phyloP scores from a whole-genome alignment of 2,888 invertebrate genomes.

The Neoaliturus tenellus region DNA sequence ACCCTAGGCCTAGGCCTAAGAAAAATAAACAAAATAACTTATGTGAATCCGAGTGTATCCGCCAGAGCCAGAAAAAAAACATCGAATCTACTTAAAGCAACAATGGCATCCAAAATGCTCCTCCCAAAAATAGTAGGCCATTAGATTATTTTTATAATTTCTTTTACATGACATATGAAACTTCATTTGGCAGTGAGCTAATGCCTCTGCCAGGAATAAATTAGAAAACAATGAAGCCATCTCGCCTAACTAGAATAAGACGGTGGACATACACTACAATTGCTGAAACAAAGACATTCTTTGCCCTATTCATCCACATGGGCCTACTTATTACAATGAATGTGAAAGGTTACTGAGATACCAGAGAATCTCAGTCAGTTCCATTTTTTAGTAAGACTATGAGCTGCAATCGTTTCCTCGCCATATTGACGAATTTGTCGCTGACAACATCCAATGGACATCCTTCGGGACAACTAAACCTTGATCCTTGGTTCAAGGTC shows the following conservation, averaged over 20 bases:
- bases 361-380: not conserved
- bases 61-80: no score
- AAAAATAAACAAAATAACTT: not conserved
- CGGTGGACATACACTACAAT: not conserved
- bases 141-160: not conserved
- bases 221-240: not conserved
- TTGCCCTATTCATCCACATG: not conserved
- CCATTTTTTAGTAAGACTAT: no score
- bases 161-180: not conserved
- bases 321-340: not conserved
- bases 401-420: no score
- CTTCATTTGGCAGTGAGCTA: not conserved
- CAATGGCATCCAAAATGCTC: not conserved
- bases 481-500: constrained; percentile 36
- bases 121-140: not conserved
- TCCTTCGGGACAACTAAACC: no score
- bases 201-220: not conserved
- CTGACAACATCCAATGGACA: no score
- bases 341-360: not conserved
- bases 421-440: no score
- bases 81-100: not conserved
- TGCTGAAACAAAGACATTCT: not conserved
- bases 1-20: no score
- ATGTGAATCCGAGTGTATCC: no score
- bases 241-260: not conserved